Evolutionary conservation across 2,888 invertebrate genomes (phyloP).

Genomic region (Zygothrica quintamaculata): DNA sequence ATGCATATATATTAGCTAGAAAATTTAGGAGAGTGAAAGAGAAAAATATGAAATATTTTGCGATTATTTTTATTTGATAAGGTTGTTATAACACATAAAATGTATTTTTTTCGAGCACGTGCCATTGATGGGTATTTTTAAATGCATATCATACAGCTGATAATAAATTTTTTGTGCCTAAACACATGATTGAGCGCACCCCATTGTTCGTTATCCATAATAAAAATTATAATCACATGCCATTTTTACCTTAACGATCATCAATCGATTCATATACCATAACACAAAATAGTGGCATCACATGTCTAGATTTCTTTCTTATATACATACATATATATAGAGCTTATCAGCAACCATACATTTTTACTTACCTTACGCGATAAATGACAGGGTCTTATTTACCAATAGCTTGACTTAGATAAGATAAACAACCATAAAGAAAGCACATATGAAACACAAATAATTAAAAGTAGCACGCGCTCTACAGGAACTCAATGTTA

Average conservation of each 20-base stretch:
- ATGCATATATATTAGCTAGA: slow-evolving; percentile 25
- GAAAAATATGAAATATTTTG: not conserved
- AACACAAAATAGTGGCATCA: slow-evolving; percentile 48
- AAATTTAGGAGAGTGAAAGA: no score
- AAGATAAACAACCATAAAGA: slow-evolving; percentile 52
- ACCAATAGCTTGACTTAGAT: slow-evolving; percentile 66
- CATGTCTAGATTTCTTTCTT: slow-evolving; percentile 52
- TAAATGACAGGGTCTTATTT: slow-evolving; percentile 65
- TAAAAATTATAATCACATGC: slow-evolving; percentile 72
- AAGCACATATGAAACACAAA: slow-evolving; percentile 4
- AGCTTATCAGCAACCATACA: slow-evolving; percentile 55
- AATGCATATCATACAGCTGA: slow-evolving; percentile 30
- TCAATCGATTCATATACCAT: slow-evolving; percentile 34
- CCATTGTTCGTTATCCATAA: slow-evolving; percentile 19
- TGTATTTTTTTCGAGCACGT: slow-evolving; percentile 16
- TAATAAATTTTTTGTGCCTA: slow-evolving; percentile 18
- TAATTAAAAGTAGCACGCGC: slow-evolving; percentile 55
- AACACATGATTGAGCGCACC: slow-evolving; percentile 47
- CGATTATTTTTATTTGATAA: not conserved
- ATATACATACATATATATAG: no score
- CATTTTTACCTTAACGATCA: slow-evolving; percentile 45
- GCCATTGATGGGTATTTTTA: slow-evolving; percentile 1
- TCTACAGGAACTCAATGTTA: slow-evolving; percentile 13
- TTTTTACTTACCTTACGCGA: slow-evolving; percentile 44
- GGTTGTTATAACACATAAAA: slow-evolving; percentile 13